A percentile compares a stretch with the other conserved stretches of the same genome.
These are phyloP conservation scores for Probosciger aterrimus DNA, from an alignment of 2,113 vertebrate genomes.

Conservation along the genomic window DNA sequence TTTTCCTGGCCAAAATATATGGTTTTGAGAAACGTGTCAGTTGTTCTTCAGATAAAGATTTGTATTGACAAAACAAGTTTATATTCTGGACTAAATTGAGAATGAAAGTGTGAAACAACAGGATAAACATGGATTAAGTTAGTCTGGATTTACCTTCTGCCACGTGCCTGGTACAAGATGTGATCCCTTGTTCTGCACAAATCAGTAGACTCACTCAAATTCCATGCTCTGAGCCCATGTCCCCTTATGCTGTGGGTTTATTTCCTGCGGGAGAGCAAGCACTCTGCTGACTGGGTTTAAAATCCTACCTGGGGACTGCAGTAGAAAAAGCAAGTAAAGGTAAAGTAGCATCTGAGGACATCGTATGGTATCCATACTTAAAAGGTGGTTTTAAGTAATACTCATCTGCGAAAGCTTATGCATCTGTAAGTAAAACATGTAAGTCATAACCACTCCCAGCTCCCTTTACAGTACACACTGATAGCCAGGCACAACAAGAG, in stretches of 20 bases:
- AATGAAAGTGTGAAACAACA: not conserved
- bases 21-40: not conserved
- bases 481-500: not conserved
- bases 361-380: not conserved
- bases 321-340: not conserved
- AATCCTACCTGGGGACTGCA: not conserved
- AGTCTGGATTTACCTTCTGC: not conserved
- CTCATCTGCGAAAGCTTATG: not conserved
- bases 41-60: not conserved
- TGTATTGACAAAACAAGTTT: not conserved
- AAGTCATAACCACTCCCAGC: not conserved
- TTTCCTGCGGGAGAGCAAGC: not conserved
- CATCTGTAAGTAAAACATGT: not conserved
- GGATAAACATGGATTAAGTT: not conserved
- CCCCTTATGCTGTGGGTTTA: not conserved
- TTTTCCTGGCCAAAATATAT: not conserved
- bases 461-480: not conserved
- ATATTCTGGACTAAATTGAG: not conserved
- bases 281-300: not conserved
- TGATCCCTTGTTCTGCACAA: not conserved
- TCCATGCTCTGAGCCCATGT: not conserved
- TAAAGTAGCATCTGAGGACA: not conserved
- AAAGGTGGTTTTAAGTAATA: not conserved
- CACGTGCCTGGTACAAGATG: fast-evolving
- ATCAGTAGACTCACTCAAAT: not conserved